Evolutionary conservation across 2,113 vertebrate genomes (phyloP).

Genomic region (Benitochromis conjunctus): DNA sequence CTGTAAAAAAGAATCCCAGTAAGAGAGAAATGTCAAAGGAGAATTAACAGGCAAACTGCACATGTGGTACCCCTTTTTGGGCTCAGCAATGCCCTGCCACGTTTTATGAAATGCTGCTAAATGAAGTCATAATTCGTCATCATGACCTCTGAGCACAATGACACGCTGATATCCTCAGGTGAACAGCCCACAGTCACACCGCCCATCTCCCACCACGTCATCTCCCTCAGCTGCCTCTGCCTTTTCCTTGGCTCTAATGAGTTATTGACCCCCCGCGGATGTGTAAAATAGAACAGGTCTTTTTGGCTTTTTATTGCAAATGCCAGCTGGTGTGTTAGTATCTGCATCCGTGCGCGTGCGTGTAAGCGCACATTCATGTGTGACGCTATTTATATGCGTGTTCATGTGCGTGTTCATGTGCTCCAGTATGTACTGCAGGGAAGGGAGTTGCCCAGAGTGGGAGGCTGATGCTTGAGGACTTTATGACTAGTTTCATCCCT

Average conservation of each 20-base stretch:
- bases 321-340: constrained; percentile 51
- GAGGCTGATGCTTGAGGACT: constrained; percentile 29
- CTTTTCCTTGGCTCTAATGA: constrained; percentile 59
- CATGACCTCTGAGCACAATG: constrained; percentile 56
- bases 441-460: not conserved
- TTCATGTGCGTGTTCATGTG: not conserved
- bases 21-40: constrained; percentile 8
- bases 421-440: not conserved
- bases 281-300: constrained; percentile 59
- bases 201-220: constrained; percentile 30
- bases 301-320: constrained; percentile 54
- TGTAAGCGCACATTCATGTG: not conserved
- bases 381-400: constrained; percentile 28
- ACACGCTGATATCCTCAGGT: constrained; percentile 60
- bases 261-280: constrained; percentile 72
- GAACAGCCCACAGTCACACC: constrained; percentile 18
- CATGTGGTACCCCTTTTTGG: not conserved
- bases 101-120: constrained; percentile 50
- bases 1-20: not conserved
- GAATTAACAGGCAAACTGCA: constrained; percentile 35
- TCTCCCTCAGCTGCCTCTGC: constrained; percentile 43
- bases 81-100: constrained; percentile 5
- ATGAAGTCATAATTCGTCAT: constrained; percentile 59
- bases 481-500: constrained; percentile 41
- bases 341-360: not conserved